Base-by-base conservation (phyloP, 1,140 invertebrate genomes). In the Drosophila kepulauana region DNA sequence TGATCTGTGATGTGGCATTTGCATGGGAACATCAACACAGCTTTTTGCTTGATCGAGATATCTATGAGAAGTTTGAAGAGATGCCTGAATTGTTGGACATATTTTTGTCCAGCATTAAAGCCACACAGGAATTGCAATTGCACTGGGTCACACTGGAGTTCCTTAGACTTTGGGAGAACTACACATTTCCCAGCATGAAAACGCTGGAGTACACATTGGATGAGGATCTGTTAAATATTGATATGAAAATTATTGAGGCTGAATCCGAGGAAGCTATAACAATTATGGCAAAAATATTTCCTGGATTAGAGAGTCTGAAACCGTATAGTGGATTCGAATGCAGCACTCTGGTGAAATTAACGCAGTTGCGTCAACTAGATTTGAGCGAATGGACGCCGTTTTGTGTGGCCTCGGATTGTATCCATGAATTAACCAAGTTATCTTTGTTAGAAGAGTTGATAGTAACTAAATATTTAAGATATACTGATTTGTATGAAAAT, bases 281-380 rank as follows among this genome's bases (percentile, higher is more conserved):
- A 28, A 3, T 65, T 5, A 8, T 72, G 2, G 25, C 64, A n/a
- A 45, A 51, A 5, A 7, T 58, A 0, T 66, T 72, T 51, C 69
- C 69, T 11, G 5, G 7, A 1, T 7, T 72, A 16, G 2, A 1
- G 0, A 30, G 5, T 13, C 0, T 66, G 0, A 43, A 33, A 10
- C 52, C 52, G 1, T 8, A 15, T 6, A 52, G 62, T 8, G 3
- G 0, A 1, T 33, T 58, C 13, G 0, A 43, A 1, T 11, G 46
- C 8, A 4, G 7, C 13, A 5, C 2, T 5, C 28, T 49, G 16
- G 7, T 3, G 1, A 43, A 33, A 15, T 61, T 28, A 35, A 16
- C 3, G 5, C 5, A 61, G 8, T 16, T 73, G 38, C 70, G 46
- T 1, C 51, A 48, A 38, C 15, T 73, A 15, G 63, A 73, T 16